Base-by-base conservation (phyloP, 2,113 vertebrate genomes). In the Pseudopodoces humilis region DNA sequence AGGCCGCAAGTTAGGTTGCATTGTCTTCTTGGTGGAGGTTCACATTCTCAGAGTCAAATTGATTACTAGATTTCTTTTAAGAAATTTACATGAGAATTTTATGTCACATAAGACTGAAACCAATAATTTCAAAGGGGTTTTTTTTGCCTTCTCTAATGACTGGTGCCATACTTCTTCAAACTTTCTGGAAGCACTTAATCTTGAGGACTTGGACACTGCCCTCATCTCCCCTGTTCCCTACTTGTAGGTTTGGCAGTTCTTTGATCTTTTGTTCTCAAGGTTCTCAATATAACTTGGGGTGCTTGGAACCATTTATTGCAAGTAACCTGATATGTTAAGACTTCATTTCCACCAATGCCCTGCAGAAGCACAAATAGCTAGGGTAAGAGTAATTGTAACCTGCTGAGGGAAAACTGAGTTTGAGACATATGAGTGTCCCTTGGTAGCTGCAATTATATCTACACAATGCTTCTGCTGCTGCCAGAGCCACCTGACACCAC, bases 361-460 rank as follows among this genome's bases (percentile, higher is more conserved):
- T 18, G 35, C 15, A 86, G 90, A 75, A 58, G 41, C 43, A 58
- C 20, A 80, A 65, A 93, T 37, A 86, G 23, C 30, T 35, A 49
- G 77, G 39, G 60, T 58, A 68, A 87, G 80, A 86, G 68, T 50
- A 80, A 88, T 86, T 75, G 39, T 77, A 91, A 83, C 21, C 53
- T 86, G 41, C 65, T 75, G 60, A 92, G n/a, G 71, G 47, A 88
- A 95, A 92, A 80, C 75, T 50, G 81, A 92, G 21, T 86, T 80
- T 78, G 77, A 83, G 69, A 84, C 64, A 75, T 11, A 37, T 22
- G 56, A 83, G 19, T 70, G 25, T 89, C 86, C 39, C 74, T 87
- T 89, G 80, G 24, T 81, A 94, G 69, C 44, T 86, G 60, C 89
- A 92, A 86, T 85, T 94, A 82, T 62, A 70, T 37, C 64, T 80